These are phyloP conservation scores for Nomada ferruginata DNA, from an alignment of 2,888 invertebrate genomes.

Conservation along the genomic window DNA sequence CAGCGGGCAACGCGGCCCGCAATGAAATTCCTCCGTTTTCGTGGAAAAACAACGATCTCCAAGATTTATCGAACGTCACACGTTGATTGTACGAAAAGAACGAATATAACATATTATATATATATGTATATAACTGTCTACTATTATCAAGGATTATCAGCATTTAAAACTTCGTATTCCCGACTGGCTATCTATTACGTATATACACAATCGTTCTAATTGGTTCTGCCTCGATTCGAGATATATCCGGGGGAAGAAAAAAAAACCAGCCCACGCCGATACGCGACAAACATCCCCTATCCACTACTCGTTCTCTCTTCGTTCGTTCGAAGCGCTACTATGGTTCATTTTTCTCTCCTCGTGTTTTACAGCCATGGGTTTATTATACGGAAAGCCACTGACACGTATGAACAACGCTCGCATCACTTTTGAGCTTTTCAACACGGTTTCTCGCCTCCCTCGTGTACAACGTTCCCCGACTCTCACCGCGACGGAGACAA, in stretches of 20 bases:
- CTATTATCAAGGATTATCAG: slow-evolving; percentile 1
- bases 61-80: slow-evolving; percentile 24
- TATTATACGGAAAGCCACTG: slow-evolving; percentile 31
- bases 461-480: slow-evolving; percentile 37
- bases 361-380: slow-evolving; percentile 27
- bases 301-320: slow-evolving; percentile 53
- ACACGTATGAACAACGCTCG: slow-evolving; percentile 28
- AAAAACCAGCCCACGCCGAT: slow-evolving; percentile 21
- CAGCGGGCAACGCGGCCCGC: slow-evolving; percentile 24
- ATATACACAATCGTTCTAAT: not conserved
- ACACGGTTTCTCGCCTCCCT: slow-evolving; percentile 18
- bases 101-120: slow-evolving; percentile 8
- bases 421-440: slow-evolving; percentile 47
- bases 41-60: slow-evolving; percentile 1
- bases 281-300: slow-evolving; percentile 13
- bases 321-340: slow-evolving; percentile 43
- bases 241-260: too few relatives aligned
- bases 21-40: slow-evolving; percentile 15
- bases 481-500: slow-evolving; percentile 31
- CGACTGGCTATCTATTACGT: too few relatives aligned
- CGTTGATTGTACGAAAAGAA: slow-evolving; percentile 19
- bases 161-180: slow-evolving; percentile 15
- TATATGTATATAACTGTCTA: slow-evolving; percentile 16
- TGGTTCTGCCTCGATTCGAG: too few relatives aligned
- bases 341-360: not conserved